Conservation (phyloP, 2,113 vertebrate species). For the Cnemophilus loriae region DNA sequence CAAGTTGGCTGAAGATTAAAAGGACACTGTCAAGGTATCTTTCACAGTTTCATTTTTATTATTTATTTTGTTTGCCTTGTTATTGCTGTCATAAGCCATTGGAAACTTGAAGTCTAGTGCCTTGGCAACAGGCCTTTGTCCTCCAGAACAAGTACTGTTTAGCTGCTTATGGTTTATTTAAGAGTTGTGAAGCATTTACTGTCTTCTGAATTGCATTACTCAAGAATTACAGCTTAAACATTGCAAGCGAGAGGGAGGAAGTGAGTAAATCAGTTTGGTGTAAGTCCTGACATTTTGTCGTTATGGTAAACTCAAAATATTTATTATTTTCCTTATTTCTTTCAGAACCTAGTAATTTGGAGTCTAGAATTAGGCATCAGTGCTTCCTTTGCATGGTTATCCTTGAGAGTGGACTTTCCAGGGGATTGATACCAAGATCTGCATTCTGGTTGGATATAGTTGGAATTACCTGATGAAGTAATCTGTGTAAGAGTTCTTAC, state of each 20-base stretch:
- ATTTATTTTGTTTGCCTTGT: conserved; percentile 20
- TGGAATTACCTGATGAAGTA: not conserved
- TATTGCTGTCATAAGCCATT: not conserved
- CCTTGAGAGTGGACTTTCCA: not conserved
- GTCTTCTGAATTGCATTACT: not conserved
- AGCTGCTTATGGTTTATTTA: conserved; percentile 8
- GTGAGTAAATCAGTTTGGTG: not conserved
- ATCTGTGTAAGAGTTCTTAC: not conserved
- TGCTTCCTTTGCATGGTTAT: not conserved
- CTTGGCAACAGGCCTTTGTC: not conserved
- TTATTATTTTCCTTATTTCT: not conserved
- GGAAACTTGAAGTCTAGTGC: not conserved
- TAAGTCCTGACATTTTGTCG: not conserved
- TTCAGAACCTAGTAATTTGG: not conserved
- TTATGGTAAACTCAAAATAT: not conserved
- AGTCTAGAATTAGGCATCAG: not conserved
- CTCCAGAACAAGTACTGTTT: not conserved
- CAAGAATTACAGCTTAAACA: not conserved
- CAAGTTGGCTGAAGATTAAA: conserved; percentile 32
- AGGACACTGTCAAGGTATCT: conserved; percentile 17
- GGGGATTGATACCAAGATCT: not conserved
- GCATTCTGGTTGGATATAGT: not conserved
- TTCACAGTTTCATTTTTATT: not conserved
- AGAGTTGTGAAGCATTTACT: not conserved
- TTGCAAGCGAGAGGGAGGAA: not conserved